Percentiles rank a stretch among this genome's conserved stretches.
Evolutionary conservation across 1,140 invertebrate genomes (phyloP).

Genomic region (Penaeus chinensis): DNA sequence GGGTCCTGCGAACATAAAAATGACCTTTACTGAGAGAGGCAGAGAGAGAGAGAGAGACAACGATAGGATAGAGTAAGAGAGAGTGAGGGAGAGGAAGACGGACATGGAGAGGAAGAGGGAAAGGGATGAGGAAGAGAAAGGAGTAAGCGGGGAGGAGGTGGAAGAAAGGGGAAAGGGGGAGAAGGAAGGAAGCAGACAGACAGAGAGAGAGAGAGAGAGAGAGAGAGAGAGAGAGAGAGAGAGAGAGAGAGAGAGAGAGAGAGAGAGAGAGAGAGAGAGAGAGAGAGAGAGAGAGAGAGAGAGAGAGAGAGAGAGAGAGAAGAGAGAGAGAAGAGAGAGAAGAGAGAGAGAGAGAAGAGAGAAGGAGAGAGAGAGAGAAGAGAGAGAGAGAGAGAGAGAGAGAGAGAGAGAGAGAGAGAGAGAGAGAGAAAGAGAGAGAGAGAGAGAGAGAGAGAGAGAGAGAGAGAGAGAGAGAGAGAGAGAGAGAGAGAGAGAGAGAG

Average conservation of each 20-base stretch:
- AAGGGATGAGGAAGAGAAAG: neutral
- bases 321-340: neutral
- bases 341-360: neutral
- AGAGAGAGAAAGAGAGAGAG: no score
- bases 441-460: no score
- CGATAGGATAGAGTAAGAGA: neutral
- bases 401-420: no score
- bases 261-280: neutral
- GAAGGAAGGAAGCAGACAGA: neutral
- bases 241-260: neutral
- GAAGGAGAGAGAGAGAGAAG: neutral
- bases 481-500: no score
- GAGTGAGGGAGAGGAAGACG: neutral
- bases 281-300: neutral
- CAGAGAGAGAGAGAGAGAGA: neutral
- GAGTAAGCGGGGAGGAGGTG: no score
- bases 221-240: neutral
- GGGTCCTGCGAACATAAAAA: slow-evolving; percentile 69
- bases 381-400: neutral
- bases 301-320: neutral
- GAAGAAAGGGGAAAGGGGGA: neutral
- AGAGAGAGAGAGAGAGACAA: no score
- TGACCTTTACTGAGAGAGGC: neutral
- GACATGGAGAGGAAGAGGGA: neutral
- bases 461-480: no score